Evolutionary conservation across 2,113 vertebrate genomes (phyloP), one percentile per base, ranked within the genome.

Genomic region (Aptenodytes patagonicus): DNA sequence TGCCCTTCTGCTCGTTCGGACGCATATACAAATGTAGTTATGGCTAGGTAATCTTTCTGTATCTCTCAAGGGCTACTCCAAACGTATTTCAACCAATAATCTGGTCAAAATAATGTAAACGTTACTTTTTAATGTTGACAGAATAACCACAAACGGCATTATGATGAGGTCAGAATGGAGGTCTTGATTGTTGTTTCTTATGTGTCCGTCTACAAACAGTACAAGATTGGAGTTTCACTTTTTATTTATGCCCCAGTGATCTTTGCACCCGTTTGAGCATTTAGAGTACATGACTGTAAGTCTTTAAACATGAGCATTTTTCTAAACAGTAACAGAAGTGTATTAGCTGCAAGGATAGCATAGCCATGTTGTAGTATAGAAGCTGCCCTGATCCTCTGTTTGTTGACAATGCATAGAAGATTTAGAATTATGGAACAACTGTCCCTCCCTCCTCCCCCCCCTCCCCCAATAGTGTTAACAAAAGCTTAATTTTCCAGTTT

Each of bases 341-440:
- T 71, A 95, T 94, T 97, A 98, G 97, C 98, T 97, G 98, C 98
- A 96, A 97, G 96, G 97, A 98, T 97, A 98, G 98, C 97, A 34
- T 98, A 97, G 97, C 98, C 97, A 97, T 96, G 97, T 98, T 97
- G 97, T 97, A 97, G 95, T 97, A 97, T 86, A 96, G 98, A 98
- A 98, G 98, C 97, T 98, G 97, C 97, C 97, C 97, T 96, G 97
- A 97, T 98, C 98, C 96, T 97, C 94, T 96, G 92, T 51, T 96
- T 94, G 94, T 97, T 98, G 97, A 98, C 96, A 97, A 98, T 99
- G 99, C 99, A 99, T 99, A 99, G 99, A 98, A 99, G 97, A 98
- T 98, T 98, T 97, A 97, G 98, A 98, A 98, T 98, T 98, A 98
- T 97, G 98, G 98, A 98, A 98, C 98, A 98, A 98, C 97, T 97